Conservation (phyloP, 2,888 invertebrate species). For the Plagodis dolabraria region DNA sequence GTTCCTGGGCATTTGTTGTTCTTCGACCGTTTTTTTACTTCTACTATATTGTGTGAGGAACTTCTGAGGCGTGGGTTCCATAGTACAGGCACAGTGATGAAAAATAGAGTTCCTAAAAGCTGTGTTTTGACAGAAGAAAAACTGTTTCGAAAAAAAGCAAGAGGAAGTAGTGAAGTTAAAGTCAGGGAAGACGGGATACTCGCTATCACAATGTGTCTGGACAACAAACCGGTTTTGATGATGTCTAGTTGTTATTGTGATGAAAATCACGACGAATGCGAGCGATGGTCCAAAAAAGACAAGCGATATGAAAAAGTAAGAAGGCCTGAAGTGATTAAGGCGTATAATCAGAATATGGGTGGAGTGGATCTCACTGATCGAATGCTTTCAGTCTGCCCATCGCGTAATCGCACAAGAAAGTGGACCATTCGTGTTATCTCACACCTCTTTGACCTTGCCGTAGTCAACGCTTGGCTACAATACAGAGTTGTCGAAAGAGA, state of each 20-base stretch:
- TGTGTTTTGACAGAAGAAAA: not conserved
- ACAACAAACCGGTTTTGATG: not conserved
- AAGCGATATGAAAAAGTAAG: not conserved
- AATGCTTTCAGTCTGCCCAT: slow-evolving; percentile 1
- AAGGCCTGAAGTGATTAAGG: not conserved
- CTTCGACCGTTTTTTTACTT: not conserved
- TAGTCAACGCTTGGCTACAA: too few relatives aligned
- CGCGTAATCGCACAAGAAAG: not conserved
- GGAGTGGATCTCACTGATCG: not conserved
- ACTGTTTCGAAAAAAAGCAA: not conserved
- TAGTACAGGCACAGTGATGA: not conserved
- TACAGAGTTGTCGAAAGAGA: too few relatives aligned
- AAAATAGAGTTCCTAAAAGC: not conserved
- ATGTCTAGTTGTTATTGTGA: not conserved
- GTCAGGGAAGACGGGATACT: not conserved
- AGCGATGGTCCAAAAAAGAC: not conserved
- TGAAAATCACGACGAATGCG: not conserved
- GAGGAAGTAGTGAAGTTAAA: not conserved
- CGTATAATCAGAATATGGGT: not conserved
- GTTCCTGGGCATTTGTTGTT: not conserved
- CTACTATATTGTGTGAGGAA: not conserved
- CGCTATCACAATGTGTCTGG: not conserved
- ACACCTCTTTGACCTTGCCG: too few relatives aligned
- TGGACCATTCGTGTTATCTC: too few relatives aligned
- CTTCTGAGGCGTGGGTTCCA: not conserved